phyloP scores from a whole-genome alignment of 2,113 vertebrate species.

The Epinephelus lanceolatus region DNA sequence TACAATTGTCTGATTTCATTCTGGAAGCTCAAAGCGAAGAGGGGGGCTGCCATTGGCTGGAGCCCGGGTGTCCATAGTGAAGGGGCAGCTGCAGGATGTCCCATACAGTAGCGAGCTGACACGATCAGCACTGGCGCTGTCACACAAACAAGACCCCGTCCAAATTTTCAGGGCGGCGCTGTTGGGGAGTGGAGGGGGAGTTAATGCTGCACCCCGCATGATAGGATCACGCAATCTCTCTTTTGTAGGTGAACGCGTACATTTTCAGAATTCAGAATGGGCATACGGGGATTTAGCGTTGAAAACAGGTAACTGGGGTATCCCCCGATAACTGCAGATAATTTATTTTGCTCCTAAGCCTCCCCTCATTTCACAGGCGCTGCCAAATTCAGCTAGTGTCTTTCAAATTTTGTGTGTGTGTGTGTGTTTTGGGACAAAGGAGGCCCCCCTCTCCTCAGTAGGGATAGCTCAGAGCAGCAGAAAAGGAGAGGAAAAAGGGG shows the following conservation, averaged over 20 bases:
- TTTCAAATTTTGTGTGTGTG: conserved; percentile 55
- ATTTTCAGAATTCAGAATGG: not conserved
- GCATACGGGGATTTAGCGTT: not conserved
- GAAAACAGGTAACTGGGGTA: conserved; percentile 16
- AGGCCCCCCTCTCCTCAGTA: conserved; percentile 70
- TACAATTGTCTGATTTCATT: conserved; percentile 86
- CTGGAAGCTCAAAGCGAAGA: conserved; percentile 61
- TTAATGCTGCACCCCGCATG: conserved; percentile 21
- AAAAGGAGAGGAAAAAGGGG: conserved; percentile 61
- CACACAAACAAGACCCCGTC: conserved; percentile 44
- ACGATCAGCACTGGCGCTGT: conserved; percentile 45
- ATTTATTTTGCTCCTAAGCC: conserved; percentile 33
- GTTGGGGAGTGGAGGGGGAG: not conserved
- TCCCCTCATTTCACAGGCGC: conserved; percentile 31
- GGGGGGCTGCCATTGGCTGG: conserved; percentile 66
- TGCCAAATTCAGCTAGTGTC: conserved; percentile 67
- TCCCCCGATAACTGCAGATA: conserved; percentile 40
- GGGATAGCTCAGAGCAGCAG: conserved; percentile 75
- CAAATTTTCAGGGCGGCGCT: conserved; percentile 42
- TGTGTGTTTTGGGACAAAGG: conserved; percentile 80
- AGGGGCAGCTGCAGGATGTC: conserved; percentile 77
- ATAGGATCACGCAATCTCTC: conserved; percentile 24
- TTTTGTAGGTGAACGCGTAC: not conserved
- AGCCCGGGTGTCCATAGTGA: conserved; percentile 63
- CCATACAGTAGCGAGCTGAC: conserved; percentile 64